Evolutionary conservation across 1,140 invertebrate genomes (phyloP).

Genomic region (Halesus radiatus): DNA sequence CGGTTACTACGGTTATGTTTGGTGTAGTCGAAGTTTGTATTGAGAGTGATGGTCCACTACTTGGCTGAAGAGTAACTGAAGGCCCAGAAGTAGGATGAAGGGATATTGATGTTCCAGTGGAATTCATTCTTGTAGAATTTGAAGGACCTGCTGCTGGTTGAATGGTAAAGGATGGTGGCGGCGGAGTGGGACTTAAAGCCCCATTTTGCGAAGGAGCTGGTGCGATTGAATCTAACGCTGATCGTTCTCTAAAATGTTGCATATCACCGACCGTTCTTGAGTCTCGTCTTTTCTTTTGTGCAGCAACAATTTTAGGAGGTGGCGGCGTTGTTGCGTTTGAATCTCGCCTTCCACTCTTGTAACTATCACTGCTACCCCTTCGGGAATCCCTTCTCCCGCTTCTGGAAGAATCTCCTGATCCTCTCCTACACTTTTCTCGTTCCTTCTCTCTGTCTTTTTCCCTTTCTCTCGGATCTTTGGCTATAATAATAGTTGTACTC

Average conservation of each 20-base stretch:
- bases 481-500: slow-evolving; percentile 68
- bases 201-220: slow-evolving; percentile 37
- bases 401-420: slow-evolving; percentile 67
- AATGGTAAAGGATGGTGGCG: slow-evolving; percentile 53
- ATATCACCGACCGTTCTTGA: slow-evolving; percentile 62
- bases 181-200: slow-evolving; percentile 50
- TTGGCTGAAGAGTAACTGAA: slow-evolving; percentile 63
- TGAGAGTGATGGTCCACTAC: slow-evolving; percentile 67
- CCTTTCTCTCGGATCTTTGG: slow-evolving; percentile 64
- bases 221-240: slow-evolving; percentile 36
- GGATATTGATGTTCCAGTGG: slow-evolving; percentile 67
- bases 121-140: slow-evolving; percentile 82
- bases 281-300: slow-evolving; percentile 76
- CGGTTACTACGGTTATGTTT: slow-evolving; percentile 51
- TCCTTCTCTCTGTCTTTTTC: slow-evolving; percentile 62
- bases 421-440: slow-evolving; percentile 68
- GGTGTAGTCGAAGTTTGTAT: slow-evolving; percentile 58
- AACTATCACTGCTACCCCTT: slow-evolving; percentile 63
- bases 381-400: slow-evolving; percentile 64
- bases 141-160: slow-evolving; percentile 74
- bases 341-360: slow-evolving; percentile 73
- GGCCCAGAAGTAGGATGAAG: slow-evolving; percentile 65
- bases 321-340: slow-evolving; percentile 72
- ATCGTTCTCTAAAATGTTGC: slow-evolving; percentile 53
- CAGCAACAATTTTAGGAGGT: slow-evolving; percentile 73